phyloP scores from a whole-genome alignment of 2,888 invertebrate genomes.

The Leptopilina myrica region DNA sequence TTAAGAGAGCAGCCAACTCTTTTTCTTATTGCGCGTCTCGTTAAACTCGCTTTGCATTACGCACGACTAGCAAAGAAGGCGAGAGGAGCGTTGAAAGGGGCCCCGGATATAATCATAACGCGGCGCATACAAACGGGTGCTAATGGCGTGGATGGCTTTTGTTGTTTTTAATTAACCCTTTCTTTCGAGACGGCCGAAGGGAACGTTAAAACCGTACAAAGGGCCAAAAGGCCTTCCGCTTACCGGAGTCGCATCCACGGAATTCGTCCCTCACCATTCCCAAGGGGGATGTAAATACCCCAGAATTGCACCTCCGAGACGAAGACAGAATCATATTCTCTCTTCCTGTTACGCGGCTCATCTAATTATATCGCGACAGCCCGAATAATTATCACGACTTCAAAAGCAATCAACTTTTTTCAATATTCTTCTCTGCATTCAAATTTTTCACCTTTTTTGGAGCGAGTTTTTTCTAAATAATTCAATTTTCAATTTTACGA shows the following conservation, averaged over 20 bases:
- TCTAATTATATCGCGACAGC: constrained; percentile 72
- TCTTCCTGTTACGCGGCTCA: constrained; percentile 73
- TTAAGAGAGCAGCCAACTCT: constrained; percentile 23
- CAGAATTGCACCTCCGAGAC: constrained; percentile 74
- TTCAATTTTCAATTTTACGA: no score
- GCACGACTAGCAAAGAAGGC: constrained; percentile 41
- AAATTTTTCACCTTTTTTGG: no score
- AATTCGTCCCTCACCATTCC: constrained; percentile 57
- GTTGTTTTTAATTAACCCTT: constrained; percentile 77
- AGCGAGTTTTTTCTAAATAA: no score
- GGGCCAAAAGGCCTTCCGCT: constrained; percentile 31
- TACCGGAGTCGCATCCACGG: constrained; percentile 53
- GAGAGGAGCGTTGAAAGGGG: constrained; percentile 50
- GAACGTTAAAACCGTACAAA: constrained; percentile 63
- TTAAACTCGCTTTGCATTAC: constrained; percentile 58
- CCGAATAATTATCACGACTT: constrained; percentile 61
- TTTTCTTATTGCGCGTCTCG: constrained; percentile 53
- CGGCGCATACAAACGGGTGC: constrained; percentile 76
- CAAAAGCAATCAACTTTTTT: constrained; percentile 35
- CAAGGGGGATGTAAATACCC: constrained; percentile 75
- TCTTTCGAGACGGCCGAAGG: constrained; percentile 73
- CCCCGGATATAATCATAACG: constrained; percentile 72
- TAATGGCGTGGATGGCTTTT: constrained; percentile 76
- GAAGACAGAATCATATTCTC: constrained; percentile 61
- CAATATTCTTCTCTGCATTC: background rate